phyloP scores from a whole-genome alignment of 2,888 invertebrate species.

The Drosophila leonis region DNA sequence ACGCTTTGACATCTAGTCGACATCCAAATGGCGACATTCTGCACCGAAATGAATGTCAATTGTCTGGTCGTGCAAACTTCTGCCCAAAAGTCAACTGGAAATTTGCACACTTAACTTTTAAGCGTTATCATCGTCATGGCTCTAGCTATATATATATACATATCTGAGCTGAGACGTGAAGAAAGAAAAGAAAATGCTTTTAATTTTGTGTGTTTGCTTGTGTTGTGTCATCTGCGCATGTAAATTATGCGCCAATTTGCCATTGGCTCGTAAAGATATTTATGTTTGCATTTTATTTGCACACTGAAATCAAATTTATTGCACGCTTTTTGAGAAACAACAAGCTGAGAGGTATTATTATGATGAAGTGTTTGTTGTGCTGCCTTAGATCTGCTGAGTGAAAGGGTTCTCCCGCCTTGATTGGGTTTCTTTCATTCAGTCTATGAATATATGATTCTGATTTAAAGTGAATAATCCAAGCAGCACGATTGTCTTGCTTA shows the following conservation, averaged over 20 bases:
- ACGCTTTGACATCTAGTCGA: constrained; percentile 35
- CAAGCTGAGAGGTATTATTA: constrained; percentile 47
- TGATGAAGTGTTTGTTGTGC: constrained; percentile 35
- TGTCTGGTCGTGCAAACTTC: constrained; percentile 57
- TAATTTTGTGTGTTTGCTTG: constrained; percentile 41
- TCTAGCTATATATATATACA: background rate
- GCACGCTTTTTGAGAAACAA: constrained; percentile 53
- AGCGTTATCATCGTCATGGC: constrained; percentile 47
- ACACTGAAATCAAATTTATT: constrained; percentile 64
- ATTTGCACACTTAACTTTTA: constrained; percentile 39
- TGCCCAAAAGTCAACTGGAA: constrained; percentile 16
- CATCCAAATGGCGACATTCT: constrained; percentile 38
- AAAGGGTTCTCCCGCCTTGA: background rate
- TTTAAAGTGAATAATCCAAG: background rate
- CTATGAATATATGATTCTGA: constrained; percentile 6
- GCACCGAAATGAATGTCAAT: constrained; percentile 54
- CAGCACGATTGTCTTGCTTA: background rate
- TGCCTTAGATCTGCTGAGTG: constrained; percentile 6
- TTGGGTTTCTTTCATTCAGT: constrained; percentile 2
- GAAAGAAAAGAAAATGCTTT: constrained; percentile 13
- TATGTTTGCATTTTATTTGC: constrained; percentile 66
- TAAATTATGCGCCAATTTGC: constrained; percentile 69
- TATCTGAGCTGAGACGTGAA: background rate
- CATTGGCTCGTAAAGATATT: constrained; percentile 70
- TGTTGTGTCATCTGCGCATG: constrained; percentile 54